A percentile compares a stretch with the other conserved stretches of the same genome.
phyloP scores from a whole-genome alignment of 2,113 vertebrate species.

The Physeter macrocephalus region DNA sequence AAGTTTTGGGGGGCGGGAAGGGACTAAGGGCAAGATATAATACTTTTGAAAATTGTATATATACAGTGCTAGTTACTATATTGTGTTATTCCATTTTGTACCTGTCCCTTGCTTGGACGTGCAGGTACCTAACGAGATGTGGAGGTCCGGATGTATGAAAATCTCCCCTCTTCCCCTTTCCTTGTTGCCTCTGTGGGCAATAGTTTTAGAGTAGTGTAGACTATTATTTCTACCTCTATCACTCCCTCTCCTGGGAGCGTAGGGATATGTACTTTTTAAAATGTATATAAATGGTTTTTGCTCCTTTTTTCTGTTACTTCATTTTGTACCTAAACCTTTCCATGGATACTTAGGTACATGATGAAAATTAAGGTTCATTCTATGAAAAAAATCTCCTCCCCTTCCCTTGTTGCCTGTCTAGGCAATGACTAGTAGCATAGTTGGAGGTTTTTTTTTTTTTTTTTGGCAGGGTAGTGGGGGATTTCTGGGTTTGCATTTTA shows the following conservation, averaged over 20 bases:
- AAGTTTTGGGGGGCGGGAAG: background rate
- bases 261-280: conserved; percentile 25
- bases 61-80: background rate
- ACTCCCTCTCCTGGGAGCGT: background rate
- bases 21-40: background rate
- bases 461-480: background rate
- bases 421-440: conserved; percentile 43
- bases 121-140: background rate
- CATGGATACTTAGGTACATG: conserved; percentile 42
- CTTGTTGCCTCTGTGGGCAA: conserved; percentile 45
- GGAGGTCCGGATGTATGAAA: conserved; percentile 61
- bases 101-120: background rate
- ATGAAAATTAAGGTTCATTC: conserved; percentile 67
- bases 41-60: conserved; percentile 16
- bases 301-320: conserved; percentile 11
- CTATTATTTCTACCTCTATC: background rate
- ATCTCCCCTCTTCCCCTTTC: conserved; percentile 46
- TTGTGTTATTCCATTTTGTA: conserved; percentile 34
- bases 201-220: conserved; percentile 11
- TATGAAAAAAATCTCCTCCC: conserved; percentile 61
- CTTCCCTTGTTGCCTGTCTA: conserved; percentile 48
- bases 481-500: background rate
- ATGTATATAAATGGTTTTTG: conserved; percentile 51
- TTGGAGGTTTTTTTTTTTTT: background rate
- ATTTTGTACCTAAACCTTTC: conserved; percentile 57